Evolutionary conservation across 2,888 invertebrate species (phyloP), one percentile per base, ranked within the genome.

Genomic region (Scelioninae gen. 1): DNA sequence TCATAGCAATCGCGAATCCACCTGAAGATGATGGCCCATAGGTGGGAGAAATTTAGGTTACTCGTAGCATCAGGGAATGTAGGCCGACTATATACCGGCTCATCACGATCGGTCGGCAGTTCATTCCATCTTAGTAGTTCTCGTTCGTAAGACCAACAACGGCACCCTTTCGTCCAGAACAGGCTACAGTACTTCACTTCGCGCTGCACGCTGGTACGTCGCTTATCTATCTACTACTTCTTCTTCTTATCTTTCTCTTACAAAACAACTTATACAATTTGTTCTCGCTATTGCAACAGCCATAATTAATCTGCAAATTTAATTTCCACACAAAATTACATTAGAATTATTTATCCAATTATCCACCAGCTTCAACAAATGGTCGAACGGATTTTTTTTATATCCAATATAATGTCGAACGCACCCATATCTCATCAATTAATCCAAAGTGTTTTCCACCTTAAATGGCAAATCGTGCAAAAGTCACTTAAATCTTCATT

Each of bases 21-120:
- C 84, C 84, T 80, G 83, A 81, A 78, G 82, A 80, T 83, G 84
- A 83, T 84, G 77, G 78, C 53, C 63, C 55, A 40, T 16, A 38
- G 85, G 92, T 89, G 92, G 92, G 92, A 89, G 91, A 86, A 89
- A 92, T 92, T 91, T 92, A 90, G 92, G 92, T 92, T 92, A 92
- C 91, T 90, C 89, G 91, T 90, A 89, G 90, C 92, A 90, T 82
- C 87, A 89, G 91, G 88, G 91, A 91, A 91, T 91, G 91, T 91
- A 90, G 91, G 91, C 90, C 90, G 91, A 90, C 88, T 91, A 91
- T 91, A 91, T 91, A 91, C 91, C 88, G 88, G 90, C 90, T 88
- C 90, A 88, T 88, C 89, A 87, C 88, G 87, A 89, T 89, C 88
- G 86, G 83, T 86, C 87, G 87, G 86, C 91, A 90, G 90, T 91